These are phyloP conservation scores for Cyprinella venusta DNA, from an alignment of 2,797 vertebrate genomes.

Conservation along the genomic window DNA sequence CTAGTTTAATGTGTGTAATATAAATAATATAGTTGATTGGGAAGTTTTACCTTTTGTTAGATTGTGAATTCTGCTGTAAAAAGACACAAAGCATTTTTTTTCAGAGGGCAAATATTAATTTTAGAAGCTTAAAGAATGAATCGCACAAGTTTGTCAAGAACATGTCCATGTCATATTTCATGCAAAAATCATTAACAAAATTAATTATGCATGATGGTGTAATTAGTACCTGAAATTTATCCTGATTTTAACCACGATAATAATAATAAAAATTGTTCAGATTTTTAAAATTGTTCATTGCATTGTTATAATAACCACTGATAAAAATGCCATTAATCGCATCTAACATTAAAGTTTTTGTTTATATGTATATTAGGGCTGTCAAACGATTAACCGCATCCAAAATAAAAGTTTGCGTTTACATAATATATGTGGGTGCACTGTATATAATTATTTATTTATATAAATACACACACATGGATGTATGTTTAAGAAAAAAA, in stretches of 20 bases:
- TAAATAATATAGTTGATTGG: background rate
- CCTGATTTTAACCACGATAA: background rate
- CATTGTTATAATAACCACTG: background rate
- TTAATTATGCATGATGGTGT: background rate
- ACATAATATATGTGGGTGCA: too few relatives aligned
- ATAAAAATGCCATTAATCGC: background rate
- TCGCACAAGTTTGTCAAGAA: background rate
- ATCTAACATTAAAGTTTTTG: too few relatives aligned
- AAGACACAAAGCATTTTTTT: conserved; percentile 28
- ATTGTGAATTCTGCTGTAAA: conserved; percentile 65
- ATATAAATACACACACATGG: too few relatives aligned
- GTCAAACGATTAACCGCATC: background rate
- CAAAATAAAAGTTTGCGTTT: too few relatives aligned
- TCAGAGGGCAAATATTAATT: background rate
- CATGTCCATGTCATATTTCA: background rate
- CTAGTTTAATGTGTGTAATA: background rate
- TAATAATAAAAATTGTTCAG: background rate
- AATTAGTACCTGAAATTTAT: background rate
- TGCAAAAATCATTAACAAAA: background rate
- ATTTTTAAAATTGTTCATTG: background rate
- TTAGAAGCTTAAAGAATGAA: background rate
- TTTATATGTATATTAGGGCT: too few relatives aligned
- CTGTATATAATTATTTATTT: too few relatives aligned
- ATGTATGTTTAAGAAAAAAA: too few relatives aligned
- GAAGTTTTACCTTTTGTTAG: conserved; percentile 68